These are phyloP conservation scores for Apotomis capreana DNA, from an alignment of 2,888 invertebrate species.

Conservation along the genomic window DNA sequence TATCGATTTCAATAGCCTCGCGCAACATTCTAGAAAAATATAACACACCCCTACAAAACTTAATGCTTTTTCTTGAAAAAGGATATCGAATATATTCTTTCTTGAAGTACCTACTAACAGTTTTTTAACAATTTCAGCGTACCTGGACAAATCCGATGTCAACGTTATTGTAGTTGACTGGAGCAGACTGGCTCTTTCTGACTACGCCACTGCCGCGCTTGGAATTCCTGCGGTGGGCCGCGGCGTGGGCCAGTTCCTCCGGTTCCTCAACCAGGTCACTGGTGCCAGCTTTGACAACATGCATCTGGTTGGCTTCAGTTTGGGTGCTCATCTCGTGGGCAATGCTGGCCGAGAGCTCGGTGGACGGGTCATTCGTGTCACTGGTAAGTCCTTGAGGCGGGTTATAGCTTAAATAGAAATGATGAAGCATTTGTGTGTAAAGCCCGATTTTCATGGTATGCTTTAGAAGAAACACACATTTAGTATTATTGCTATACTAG, in stretches of 20 bases:
- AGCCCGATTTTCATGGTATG: too few species aligned
- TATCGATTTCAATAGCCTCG: too few species aligned
- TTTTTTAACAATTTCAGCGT: slow-evolving; percentile 49
- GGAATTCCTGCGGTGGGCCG: slow-evolving; percentile 60
- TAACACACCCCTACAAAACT: too few species aligned
- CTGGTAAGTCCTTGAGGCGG: slow-evolving; percentile 50
- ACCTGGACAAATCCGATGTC: slow-evolving; percentile 50
- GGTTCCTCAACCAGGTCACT: slow-evolving; percentile 50
- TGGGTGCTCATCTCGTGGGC: slow-evolving; percentile 48
- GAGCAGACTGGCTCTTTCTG: slow-evolving; percentile 54
- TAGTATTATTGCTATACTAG: too few species aligned
- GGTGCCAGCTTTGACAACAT: slow-evolving; percentile 52
- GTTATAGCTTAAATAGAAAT: too few species aligned
- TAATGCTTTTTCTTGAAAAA: too few species aligned
- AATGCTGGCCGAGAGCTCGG: slow-evolving; percentile 46
- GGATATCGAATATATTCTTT: neutral
- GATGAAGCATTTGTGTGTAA: too few species aligned
- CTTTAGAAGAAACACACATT: too few species aligned
- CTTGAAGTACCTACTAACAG: neutral
- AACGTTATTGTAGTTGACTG: slow-evolving; percentile 65
- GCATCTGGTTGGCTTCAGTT: slow-evolving; percentile 47
- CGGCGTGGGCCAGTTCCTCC: slow-evolving; percentile 59
- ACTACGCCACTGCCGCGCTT: slow-evolving; percentile 55
- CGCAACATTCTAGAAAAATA: too few species aligned
- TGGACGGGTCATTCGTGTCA: slow-evolving; percentile 57